phyloP scores from a whole-genome alignment of 2,888 invertebrate species.

The Hydrotaea diabolus region DNA sequence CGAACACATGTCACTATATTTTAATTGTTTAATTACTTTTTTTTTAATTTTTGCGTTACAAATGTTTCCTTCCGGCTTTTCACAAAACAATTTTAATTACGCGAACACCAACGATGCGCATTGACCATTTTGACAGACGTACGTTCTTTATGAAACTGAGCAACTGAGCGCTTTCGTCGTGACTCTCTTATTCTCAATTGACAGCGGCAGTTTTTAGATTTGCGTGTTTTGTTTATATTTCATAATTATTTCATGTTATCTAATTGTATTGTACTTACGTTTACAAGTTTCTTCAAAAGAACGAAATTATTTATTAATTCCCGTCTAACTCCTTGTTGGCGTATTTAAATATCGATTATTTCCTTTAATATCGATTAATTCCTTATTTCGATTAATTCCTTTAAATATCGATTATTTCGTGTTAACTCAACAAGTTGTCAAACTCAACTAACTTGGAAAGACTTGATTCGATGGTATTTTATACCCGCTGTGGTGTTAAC shows the following conservation, averaged over 20 bases:
- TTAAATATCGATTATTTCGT: not conserved
- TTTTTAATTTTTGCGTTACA: not conserved
- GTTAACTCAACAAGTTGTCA: not conserved
- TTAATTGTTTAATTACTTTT: not conserved
- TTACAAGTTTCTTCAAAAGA: no score
- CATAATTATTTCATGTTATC: no score
- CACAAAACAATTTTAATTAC: slow-evolving; percentile 23
- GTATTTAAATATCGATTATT: no score
- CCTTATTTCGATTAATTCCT: no score
- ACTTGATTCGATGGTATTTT: not conserved
- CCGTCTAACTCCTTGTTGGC: no score
- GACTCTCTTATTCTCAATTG: slow-evolving; percentile 40
- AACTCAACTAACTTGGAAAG: not conserved
- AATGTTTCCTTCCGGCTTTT: slow-evolving; percentile 19
- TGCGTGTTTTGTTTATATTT: no score
- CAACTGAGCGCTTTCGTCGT: slow-evolving; percentile 30
- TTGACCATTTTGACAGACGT: slow-evolving; percentile 51
- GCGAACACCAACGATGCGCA: not conserved
- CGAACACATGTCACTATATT: not conserved
- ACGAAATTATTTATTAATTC: no score
- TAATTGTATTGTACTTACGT: no score
- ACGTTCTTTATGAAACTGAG: slow-evolving; percentile 23
- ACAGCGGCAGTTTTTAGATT: not conserved
- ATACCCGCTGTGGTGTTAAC: not conserved
- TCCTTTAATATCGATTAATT: no score